phyloP scores from a whole-genome alignment of 2,888 invertebrate species.

The Linnaemya tessellans region DNA sequence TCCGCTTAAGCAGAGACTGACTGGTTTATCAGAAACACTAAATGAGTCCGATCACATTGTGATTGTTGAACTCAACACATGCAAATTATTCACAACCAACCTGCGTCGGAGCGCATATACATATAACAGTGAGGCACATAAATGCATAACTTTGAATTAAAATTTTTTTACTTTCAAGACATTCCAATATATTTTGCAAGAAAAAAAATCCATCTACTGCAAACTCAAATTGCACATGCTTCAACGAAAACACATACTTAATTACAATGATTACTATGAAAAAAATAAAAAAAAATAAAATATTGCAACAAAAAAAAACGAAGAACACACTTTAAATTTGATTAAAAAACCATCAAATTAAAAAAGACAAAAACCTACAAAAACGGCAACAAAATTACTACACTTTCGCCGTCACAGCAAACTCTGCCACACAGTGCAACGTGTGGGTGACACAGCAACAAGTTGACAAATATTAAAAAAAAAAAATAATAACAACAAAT shows the following conservation, averaged over 20 bases:
- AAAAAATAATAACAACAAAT: neutral
- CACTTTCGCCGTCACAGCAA: slow-evolving; percentile 58
- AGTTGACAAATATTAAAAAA: slow-evolving; percentile 59
- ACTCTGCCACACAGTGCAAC: slow-evolving; percentile 11
- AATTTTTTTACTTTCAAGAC: neutral
- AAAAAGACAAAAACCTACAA: slow-evolving; percentile 25
- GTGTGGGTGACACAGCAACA: slow-evolving; percentile 62
- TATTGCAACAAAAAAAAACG: slow-evolving; percentile 15
- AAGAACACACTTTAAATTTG: slow-evolving; percentile 43
- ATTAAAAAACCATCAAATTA: slow-evolving; percentile 32
- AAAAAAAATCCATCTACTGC: neutral
- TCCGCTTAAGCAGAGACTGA: too few relatives aligned
- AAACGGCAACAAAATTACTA: slow-evolving; percentile 36
- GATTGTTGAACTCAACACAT: too few relatives aligned
- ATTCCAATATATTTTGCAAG: neutral
- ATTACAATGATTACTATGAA: slow-evolving; percentile 18
- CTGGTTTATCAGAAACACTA: too few relatives aligned
- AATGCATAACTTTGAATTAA: neutral
- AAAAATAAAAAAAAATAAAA: slow-evolving; percentile 7
- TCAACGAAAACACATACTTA: neutral
- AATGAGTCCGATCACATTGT: too few relatives aligned
- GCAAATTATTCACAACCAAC: too few relatives aligned
- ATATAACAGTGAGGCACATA: neutral
- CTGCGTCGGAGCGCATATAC: too few relatives aligned
- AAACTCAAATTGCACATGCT: slow-evolving; percentile 4